These are phyloP conservation scores for Drosophila silvestris DNA, from an alignment of 2,888 invertebrate genomes.

Conservation along the genomic window DNA sequence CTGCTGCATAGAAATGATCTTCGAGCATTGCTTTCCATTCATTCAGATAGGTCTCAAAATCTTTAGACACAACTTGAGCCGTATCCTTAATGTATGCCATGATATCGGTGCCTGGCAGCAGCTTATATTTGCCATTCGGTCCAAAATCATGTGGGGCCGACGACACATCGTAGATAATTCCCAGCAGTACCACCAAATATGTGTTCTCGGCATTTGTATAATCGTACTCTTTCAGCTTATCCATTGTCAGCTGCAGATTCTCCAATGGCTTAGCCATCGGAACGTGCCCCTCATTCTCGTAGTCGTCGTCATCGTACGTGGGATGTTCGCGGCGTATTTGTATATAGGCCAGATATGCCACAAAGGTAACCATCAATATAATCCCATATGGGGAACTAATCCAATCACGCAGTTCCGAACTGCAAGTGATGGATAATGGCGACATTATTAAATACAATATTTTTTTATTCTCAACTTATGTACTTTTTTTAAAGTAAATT, in stretches of 20 bases:
- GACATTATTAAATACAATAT: conserved; percentile 24
- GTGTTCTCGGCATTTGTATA: conserved; percentile 2
- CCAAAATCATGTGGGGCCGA: conserved; percentile 48
- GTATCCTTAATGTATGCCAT: conserved; percentile 5
- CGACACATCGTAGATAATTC: conserved; percentile 58
- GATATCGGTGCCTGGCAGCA: conserved; percentile 52
- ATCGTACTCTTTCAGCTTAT: conserved; percentile 32
- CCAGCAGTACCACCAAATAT: conserved; percentile 41
- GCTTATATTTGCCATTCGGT: conserved; percentile 29
- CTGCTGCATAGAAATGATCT: conserved; percentile 46
- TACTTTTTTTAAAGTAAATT: not conserved
- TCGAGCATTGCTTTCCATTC: conserved; percentile 48
- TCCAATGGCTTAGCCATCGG: conserved; percentile 22
- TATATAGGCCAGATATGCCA: conserved; percentile 42
- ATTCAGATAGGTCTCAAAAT: not conserved
- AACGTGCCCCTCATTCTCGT: conserved; percentile 17
- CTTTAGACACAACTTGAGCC: not conserved
- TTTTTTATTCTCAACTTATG: not conserved
- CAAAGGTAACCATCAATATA: conserved; percentile 6
- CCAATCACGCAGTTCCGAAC: conserved; percentile 34
- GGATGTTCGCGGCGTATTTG: conserved; percentile 18
- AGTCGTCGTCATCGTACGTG: conserved; percentile 65
- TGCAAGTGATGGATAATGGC: conserved; percentile 28
- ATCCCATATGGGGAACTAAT: conserved; percentile 44
- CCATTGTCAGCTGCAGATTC: conserved; percentile 20